Evolutionary conservation across 2,888 invertebrate species (phyloP).

Genomic region (Junonia oenone): DNA sequence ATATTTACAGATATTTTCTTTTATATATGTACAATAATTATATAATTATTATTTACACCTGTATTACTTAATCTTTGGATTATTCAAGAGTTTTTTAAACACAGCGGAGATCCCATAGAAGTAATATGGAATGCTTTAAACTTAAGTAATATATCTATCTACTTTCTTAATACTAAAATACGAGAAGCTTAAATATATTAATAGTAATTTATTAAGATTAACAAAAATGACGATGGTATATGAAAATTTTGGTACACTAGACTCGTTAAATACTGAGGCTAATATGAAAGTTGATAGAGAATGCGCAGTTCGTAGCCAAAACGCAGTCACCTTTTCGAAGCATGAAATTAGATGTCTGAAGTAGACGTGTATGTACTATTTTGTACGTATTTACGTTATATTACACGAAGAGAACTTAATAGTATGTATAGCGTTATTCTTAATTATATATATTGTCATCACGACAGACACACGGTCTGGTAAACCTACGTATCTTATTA

Average conservation of each 20-base stretch:
- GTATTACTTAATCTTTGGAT: conserved; percentile 58
- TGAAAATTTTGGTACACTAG: conserved; percentile 6
- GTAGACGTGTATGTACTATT: conserved; percentile 31
- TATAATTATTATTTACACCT: conserved; percentile 50
- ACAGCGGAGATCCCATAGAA: conserved; percentile 76
- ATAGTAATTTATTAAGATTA: conserved; percentile 21
- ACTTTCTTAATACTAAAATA: conserved; percentile 52
- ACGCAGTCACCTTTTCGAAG: conserved; percentile 12
- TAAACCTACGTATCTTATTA: conserved; percentile 20
- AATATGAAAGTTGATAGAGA: conserved; percentile 20
- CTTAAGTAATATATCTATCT: conserved; percentile 73
- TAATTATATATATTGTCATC: conserved; percentile 28
- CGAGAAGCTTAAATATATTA: conserved; percentile 46
- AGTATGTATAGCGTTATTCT: conserved; percentile 3
- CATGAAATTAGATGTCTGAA: conserved; percentile 19
- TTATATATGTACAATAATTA: conserved; percentile 43
- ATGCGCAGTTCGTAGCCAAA: conserved; percentile 10
- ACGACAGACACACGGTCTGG: conserved; percentile 37
- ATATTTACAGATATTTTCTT: conserved; percentile 59
- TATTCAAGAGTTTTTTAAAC: conserved; percentile 70
- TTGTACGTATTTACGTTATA: conserved; percentile 37
- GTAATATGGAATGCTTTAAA: conserved; percentile 74
- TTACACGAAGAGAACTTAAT: conserved; percentile 18
- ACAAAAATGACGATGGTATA: neutral
- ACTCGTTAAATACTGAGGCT: conserved; percentile 24